Evolutionary conservation across 1,140 invertebrate genomes (phyloP).

Genomic region (Hycleus cichorii): DNA sequence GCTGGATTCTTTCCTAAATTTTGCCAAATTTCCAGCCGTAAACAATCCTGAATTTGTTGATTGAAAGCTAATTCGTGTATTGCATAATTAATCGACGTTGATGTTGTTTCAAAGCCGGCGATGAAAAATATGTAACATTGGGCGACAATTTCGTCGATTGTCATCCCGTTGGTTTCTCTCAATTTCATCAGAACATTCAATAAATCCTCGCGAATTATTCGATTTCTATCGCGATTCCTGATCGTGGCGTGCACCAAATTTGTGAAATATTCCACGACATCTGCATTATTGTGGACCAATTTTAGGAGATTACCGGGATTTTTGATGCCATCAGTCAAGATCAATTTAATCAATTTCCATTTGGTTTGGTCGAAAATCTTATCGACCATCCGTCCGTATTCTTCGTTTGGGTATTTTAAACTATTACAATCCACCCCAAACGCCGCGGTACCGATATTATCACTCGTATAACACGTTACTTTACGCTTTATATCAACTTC

Average conservation of each 20-base stretch:
- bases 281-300: slow-evolving; percentile 18
- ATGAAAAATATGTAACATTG: slow-evolving; percentile 47
- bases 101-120: slow-evolving; percentile 12
- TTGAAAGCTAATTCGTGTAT: slow-evolving; percentile 56
- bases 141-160: slow-evolving; percentile 53
- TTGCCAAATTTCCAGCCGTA: slow-evolving; percentile 53
- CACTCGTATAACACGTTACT: slow-evolving; percentile 18
- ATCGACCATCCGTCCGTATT: slow-evolving; percentile 40
- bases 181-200: background rate
- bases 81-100: slow-evolving; percentile 20
- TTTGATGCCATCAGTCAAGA: no score
- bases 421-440: slow-evolving; percentile 42
- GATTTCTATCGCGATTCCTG: no score
- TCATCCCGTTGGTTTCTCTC: background rate
- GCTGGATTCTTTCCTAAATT: background rate
- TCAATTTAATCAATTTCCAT: no score
- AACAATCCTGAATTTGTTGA: slow-evolving; percentile 55
- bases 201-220: slow-evolving; percentile 26
- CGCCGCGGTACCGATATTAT: slow-evolving; percentile 41
- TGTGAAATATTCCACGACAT: slow-evolving; percentile 19
- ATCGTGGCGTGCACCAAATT: slow-evolving; percentile 5
- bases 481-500: slow-evolving; percentile 29
- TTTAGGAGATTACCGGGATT: background rate
- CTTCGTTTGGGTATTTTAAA: slow-evolving; percentile 40
- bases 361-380: slow-evolving; percentile 22